phyloP scores from a whole-genome alignment of 1,140 invertebrate species.

The Augochlora pura region DNA sequence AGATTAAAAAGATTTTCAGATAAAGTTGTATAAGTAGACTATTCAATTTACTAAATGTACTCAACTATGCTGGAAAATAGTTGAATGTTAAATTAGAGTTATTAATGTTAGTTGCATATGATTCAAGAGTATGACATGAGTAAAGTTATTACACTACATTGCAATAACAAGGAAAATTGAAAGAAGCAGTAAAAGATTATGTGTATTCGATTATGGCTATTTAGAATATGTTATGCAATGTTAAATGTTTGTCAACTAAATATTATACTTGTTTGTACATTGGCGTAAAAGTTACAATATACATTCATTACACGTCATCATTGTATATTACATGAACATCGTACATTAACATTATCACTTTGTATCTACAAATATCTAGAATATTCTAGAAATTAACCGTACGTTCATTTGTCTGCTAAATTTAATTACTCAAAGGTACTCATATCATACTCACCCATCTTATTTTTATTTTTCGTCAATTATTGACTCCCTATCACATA shows the following conservation, averaged over 20 bases:
- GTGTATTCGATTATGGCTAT: conserved; percentile 1
- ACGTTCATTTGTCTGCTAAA: conserved; percentile 19
- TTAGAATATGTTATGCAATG: conserved; percentile 13
- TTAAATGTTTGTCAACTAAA: conserved; percentile 9
- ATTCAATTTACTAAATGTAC: conserved; percentile 8
- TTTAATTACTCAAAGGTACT: conserved; percentile 35
- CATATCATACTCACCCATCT: conserved; percentile 54
- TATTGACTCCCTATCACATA: conserved; percentile 55
- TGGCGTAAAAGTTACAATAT: conserved; percentile 28
- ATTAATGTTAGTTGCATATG: conserved; percentile 14
- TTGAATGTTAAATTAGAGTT: conserved; percentile 26
- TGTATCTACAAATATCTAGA: conserved; percentile 33
- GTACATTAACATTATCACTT: conserved; percentile 21
- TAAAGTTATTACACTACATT: conserved; percentile 22
- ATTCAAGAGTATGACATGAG: conserved; percentile 56
- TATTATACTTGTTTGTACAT: conserved; percentile 21
- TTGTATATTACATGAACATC: conserved; percentile 11
- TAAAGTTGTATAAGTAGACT: conserved; percentile 17
- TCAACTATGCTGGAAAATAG: conserved; percentile 7
- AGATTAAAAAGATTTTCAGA: conserved; percentile 26
- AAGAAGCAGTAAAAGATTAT: conserved; percentile 27
- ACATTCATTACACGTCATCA: conserved; percentile 15
- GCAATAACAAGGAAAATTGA: conserved; percentile 11
- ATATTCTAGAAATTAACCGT: conserved; percentile 22
- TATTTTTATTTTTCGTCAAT: conserved; percentile 25